Base-by-base conservation (phyloP, 64 coral and sea anemone genomes). In the Anthopleura sola region DNA sequence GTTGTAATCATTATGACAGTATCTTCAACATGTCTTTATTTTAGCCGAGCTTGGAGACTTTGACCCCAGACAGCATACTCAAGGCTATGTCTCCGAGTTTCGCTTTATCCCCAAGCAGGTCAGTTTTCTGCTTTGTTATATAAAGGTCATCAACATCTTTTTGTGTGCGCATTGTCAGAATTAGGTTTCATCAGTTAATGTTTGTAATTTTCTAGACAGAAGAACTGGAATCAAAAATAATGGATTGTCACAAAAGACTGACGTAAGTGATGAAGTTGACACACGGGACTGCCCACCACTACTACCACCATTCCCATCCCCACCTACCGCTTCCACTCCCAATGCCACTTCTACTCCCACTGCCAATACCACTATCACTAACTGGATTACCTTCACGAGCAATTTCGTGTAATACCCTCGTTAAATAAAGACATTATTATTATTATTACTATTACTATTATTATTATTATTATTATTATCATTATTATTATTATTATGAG, bases 31-130 rank as follows among this genome's bases (percentile, higher is more conserved):
- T 53, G 7, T 53, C 6, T 13, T 71, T 32, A 8, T 88, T 88
- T 1, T 36, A 98, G 95, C 95, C 82, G 95, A 98, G 80, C 92
- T 98, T 83, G 95, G 95, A 57, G 92, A 98, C 68, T 94, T 86
- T 78, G 92, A 94, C 46, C 66, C 39, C 23, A 81, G 36, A 86
- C 83, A 90, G 32, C 89, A 98, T 39, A 98, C 95, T 6, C 62
- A 21, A 31, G 95, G 95, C 37, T 98, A 98, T 49, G 82, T 94
- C 29, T 98, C 95, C 1, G 95, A 98, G 86, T 98, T 98, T 84
- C 88, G 95, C 31, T 98, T 98, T 78, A 77, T 98, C 33, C 91
- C 91, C 14, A 94, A 94, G 56, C 95, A 98, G 89, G 95, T 94
- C 7, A 79, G 28, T 71, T 16, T 0, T 36, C 66, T 34, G 1